These are phyloP conservation scores for Strigops habroptila DNA, from an alignment of 2,113 vertebrate species.

Conservation along the genomic window DNA sequence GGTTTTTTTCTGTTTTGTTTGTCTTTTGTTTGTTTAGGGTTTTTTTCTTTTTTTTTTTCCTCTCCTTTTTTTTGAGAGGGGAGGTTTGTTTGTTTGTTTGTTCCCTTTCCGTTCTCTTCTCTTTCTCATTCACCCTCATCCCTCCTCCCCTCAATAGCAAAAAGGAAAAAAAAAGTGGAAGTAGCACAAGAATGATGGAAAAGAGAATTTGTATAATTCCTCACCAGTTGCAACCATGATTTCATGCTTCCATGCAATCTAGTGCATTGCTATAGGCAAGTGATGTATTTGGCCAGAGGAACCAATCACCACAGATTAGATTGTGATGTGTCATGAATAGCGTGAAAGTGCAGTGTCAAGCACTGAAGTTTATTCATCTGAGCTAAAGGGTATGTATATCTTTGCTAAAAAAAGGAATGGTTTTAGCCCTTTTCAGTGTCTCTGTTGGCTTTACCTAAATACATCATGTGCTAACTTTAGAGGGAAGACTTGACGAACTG, in stretches of 20 bases:
- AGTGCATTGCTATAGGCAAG: neutral
- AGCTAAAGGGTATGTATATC: neutral
- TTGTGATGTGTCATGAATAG: neutral
- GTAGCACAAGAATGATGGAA: neutral
- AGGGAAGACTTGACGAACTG: neutral
- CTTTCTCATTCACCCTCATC: neutral
- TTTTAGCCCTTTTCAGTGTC: neutral
- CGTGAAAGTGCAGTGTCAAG: neutral
- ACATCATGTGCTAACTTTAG: neutral
- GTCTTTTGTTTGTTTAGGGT: too few species aligned
- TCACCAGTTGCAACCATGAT: neutral
- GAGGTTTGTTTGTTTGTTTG: neutral
- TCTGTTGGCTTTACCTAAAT: neutral
- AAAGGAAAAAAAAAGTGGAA: neutral
- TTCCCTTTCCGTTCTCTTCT: neutral
- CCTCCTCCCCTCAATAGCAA: accelerated
- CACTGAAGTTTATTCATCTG: neutral
- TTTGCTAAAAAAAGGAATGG: neutral
- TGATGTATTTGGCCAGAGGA: neutral
- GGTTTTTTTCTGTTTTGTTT: neutral
- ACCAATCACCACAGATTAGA: neutral
- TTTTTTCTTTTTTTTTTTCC: too few species aligned
- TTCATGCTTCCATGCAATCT: neutral
- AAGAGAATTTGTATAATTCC: neutral
- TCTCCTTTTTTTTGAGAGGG: too few species aligned